Conservation (phyloP, 2,113 vertebrate genomes). For the Craseonycteris thonglongyai region DNA sequence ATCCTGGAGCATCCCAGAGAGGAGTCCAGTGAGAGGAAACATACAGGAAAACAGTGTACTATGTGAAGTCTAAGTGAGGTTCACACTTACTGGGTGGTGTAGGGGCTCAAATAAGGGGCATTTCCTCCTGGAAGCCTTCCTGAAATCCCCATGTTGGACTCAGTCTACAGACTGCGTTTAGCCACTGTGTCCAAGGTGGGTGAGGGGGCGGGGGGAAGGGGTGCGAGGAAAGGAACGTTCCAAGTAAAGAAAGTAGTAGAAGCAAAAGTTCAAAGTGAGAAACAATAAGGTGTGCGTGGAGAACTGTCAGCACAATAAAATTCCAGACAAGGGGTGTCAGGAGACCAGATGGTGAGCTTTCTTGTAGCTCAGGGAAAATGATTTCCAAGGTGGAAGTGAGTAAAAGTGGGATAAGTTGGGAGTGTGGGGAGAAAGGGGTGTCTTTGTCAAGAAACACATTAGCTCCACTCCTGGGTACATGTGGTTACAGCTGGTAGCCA, state of each 20-base stretch:
- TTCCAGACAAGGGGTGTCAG: background rate
- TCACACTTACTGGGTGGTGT: background rate
- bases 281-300: background rate
- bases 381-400: background rate
- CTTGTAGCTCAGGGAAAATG: background rate
- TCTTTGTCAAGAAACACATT: background rate
- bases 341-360: background rate
- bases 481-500: background rate
- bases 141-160: background rate
- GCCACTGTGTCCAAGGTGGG: too few relatives aligned
- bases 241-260: background rate
- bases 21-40: background rate
- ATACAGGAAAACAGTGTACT: accelerated
- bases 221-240: background rate
- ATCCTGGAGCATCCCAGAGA: background rate
- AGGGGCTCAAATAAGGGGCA: background rate
- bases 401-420: background rate
- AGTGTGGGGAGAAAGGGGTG: background rate
- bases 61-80: too few relatives aligned
- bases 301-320: background rate
- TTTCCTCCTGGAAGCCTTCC: background rate
- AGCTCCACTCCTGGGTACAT: background rate
- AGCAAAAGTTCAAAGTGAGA: background rate
- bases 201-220: background rate
- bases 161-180: background rate